A percentile compares a stretch with the other conserved stretches of the same genome.
Conservation (phyloP, 2,888 invertebrate species). For the Drosophila ustulata region DNA sequence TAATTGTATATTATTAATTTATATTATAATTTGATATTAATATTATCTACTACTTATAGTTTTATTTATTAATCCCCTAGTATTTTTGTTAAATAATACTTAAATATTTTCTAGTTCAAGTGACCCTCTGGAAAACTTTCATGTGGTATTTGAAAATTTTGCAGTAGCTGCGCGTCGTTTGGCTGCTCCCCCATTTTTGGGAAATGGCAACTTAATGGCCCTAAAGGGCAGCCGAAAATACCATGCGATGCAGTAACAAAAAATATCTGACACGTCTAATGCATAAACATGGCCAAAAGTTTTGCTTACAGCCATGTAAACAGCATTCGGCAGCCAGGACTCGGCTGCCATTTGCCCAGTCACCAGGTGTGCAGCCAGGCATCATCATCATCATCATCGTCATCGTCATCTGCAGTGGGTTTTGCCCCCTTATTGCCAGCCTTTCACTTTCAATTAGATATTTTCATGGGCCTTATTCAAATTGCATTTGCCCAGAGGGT, state of each 20-base stretch:
- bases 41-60: too few species aligned
- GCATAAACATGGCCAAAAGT: constrained; percentile 76
- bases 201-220: constrained; percentile 67
- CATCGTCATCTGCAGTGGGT: constrained; percentile 8
- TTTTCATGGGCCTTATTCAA: constrained; percentile 61
- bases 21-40: too few species aligned
- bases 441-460: constrained; percentile 58
- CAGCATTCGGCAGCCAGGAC: constrained; percentile 9
- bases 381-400: constrained; percentile 29
- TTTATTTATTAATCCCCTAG: not conserved
- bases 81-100: not conserved
- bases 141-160: constrained; percentile 24
- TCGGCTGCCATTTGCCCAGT: constrained; percentile 15
- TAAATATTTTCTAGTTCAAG: not conserved
- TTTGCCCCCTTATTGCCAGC: constrained; percentile 22
- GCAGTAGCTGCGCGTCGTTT: not conserved
- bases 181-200: constrained; percentile 16
- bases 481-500: constrained; percentile 51
- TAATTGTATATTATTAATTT: too few species aligned
- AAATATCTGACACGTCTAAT: constrained; percentile 73
- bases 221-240: constrained; percentile 58
- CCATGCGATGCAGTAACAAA: constrained; percentile 54
- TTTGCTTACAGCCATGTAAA: constrained; percentile 29
- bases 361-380: constrained; percentile 52
- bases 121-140: not conserved